Base-by-base conservation (phyloP, 2,888 invertebrate genomes). In the Dermolepida albohirtum region DNA sequence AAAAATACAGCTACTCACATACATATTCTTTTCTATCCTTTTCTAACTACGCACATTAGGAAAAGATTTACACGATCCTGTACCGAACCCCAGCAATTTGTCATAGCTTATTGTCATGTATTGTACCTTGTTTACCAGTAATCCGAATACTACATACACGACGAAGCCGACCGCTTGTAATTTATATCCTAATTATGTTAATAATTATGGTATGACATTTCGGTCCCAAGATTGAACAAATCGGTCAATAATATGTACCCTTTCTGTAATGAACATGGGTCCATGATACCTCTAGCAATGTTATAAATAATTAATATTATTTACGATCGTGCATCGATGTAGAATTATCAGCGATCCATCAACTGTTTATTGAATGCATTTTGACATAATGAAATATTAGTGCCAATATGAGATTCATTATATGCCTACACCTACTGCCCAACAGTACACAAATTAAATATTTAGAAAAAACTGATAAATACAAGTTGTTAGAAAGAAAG, bases 61-160 rank as follows among this genome's bases (percentile, higher is more conserved):
- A 44, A 29, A 68, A 71, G 70, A 69, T 71, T 71, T 69, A 65
- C 64, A 67, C 67, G 71, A 71, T 71, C 70, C 71, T 68, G 68
- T 62, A 67, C 27, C 39, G 68, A 73, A 68, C 75, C 70, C 73
- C 64, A 74, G 75, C 75, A 64, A 79, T 78, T 78, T 79, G 78
- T 79, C 78, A 78, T 74, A 78, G 78, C 77, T 79, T 78, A 79
- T 79, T 79, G 78, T 77, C 79, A 76, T 76, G 74, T 76, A 75
- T 78, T 75, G 75, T 76, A 74, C 76, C 75, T 76, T 75, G 75
- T 74, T 74, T 63, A 62, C 66, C 69, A 49, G 57, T 63, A 62
- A 63, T 62, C 68, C 66, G 62, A 57, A 47, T 62, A 51, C 69
- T 70, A 67, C 54, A 59, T 64, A 67, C 44, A 54, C 55, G 47